Evolutionary conservation across 1,140 invertebrate genomes (phyloP).

Genomic region (Protaetia brevitarsis): DNA sequence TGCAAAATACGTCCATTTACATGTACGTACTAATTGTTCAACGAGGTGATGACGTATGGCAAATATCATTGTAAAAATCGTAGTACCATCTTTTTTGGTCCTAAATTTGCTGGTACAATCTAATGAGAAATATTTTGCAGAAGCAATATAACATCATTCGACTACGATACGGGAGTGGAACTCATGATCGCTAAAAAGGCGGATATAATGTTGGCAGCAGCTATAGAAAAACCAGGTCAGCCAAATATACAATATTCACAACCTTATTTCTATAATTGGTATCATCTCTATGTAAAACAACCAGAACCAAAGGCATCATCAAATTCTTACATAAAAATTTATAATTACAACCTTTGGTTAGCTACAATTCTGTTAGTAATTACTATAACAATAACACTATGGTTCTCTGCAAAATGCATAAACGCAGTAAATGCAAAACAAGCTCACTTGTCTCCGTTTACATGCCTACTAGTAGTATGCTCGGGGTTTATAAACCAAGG

Average conservation of each 20-base stretch:
- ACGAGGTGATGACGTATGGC: too few species aligned
- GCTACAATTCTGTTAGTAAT: constrained; percentile 30
- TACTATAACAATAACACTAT: constrained; percentile 32
- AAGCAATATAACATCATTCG: constrained; percentile 30
- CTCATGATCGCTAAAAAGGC: constrained; percentile 32
- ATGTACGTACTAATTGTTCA: too few species aligned
- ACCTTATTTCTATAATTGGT: constrained; percentile 44
- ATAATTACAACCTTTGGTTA: constrained; percentile 34
- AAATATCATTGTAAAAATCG: too few species aligned
- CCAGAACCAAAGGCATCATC: constrained; percentile 33
- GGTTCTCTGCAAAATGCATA: constrained; percentile 32
- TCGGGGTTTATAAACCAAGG: constrained; percentile 44
- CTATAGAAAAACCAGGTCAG: constrained; percentile 31
- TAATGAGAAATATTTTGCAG: constrained; percentile 19
- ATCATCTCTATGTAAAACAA: constrained; percentile 38
- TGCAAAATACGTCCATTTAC: too few species aligned
- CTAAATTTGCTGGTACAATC: neutral
- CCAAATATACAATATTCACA: constrained; percentile 37
- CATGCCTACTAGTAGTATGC: constrained; percentile 37
- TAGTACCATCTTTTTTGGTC: too few species aligned
- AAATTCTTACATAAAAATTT: constrained; percentile 34
- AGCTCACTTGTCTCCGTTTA: constrained; percentile 33
- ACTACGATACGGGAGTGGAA: constrained; percentile 34
- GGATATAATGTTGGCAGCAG: constrained; percentile 39
- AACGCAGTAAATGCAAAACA: constrained; percentile 27